Evolutionary conservation across 1,140 invertebrate species (phyloP).

Genomic region (Pseudachorutes palmiensis): DNA sequence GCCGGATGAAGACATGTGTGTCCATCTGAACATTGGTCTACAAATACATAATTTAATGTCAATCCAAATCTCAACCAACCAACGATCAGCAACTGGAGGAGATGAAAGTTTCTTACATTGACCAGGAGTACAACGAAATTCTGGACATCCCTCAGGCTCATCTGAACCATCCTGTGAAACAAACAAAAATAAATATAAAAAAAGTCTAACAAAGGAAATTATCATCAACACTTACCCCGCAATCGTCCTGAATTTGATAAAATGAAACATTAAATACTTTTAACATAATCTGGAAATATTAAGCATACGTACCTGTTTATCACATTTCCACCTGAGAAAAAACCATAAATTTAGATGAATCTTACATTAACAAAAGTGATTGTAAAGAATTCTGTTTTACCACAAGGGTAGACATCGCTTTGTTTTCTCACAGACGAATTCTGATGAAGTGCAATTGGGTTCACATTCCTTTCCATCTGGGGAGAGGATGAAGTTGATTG

Average conservation of each 20-base stretch:
- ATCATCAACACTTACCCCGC: conserved; percentile 43
- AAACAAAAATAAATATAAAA: too few relatives aligned
- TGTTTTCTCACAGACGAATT: conserved; percentile 64
- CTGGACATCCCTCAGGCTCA: conserved; percentile 58
- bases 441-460: conserved; percentile 68
- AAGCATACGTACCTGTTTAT: conserved; percentile 45
- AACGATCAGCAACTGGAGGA: too few relatives aligned
- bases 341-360: neutral
- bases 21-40: conserved; percentile 41
- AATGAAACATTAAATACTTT: neutral
- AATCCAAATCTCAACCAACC: too few relatives aligned
- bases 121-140: conserved; percentile 62
- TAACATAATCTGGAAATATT: neutral
- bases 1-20: conserved; percentile 59
- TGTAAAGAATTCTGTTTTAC: too few relatives aligned
- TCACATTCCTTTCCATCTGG: conserved; percentile 58
- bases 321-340: conserved; percentile 56
- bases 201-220: conserved; percentile 15
- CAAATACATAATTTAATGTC: neutral
- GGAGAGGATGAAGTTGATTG: conserved; percentile 65
- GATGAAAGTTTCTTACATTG: conserved; percentile 59
- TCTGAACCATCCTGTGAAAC: conserved; percentile 62
- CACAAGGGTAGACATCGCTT: conserved; percentile 61
- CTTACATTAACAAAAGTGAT: neutral
- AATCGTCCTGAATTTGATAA: conserved; percentile 52